Percentiles rank a stretch among this genome's conserved stretches.
Evolutionary conservation across 2,113 vertebrate species (phyloP).

Genomic region (Notothenia coriiceps): DNA sequence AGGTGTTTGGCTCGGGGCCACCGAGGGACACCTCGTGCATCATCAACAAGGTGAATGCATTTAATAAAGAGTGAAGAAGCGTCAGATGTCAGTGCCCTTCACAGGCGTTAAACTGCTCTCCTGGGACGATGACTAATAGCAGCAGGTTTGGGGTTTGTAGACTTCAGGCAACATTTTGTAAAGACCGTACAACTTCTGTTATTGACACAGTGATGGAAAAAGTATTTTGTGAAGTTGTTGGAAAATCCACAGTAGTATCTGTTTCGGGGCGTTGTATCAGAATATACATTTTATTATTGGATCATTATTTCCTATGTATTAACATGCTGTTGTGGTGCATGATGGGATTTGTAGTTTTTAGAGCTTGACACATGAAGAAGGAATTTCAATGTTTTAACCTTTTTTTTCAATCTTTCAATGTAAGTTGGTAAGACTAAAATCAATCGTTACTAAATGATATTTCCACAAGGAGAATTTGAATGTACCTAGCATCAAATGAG

Average conservation of each 20-base stretch:
- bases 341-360: background rate
- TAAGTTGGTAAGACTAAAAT: background rate
- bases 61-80: slow-evolving; percentile 24
- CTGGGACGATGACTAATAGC: slow-evolving; percentile 6
- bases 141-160: background rate
- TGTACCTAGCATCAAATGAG: background rate
- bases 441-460: no score
- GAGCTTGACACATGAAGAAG: background rate
- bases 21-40: background rate
- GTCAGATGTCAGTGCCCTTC: slow-evolving; percentile 7
- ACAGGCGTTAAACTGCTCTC: slow-evolving; percentile 3
- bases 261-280: background rate
- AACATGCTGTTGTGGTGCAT: background rate
- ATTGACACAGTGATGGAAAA: no score
- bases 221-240: background rate
- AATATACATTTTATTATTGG: background rate
- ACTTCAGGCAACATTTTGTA: background rate
- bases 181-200: background rate
- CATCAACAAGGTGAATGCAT: slow-evolving; percentile 46
- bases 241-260: background rate
- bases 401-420: background rate
- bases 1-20: slow-evolving; percentile 16
- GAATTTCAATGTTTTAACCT: fast-evolving
- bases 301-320: background rate
- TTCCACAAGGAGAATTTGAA: background rate